These are phyloP conservation scores for Teleogryllus occipitalis DNA, from an alignment of 1,140 invertebrate species.

Conservation along the genomic window DNA sequence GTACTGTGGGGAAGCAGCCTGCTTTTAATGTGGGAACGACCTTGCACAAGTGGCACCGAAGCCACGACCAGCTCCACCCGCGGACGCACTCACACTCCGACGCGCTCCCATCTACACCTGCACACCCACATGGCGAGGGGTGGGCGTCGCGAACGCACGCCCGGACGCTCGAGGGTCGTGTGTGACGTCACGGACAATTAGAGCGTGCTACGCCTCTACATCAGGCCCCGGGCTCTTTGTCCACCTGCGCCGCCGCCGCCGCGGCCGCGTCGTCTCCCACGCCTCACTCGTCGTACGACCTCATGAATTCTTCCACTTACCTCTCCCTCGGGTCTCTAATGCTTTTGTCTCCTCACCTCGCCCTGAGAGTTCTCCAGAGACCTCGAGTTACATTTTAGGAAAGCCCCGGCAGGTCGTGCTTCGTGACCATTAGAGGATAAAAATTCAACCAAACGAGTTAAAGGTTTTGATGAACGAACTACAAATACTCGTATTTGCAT, in stretches of 20 bases:
- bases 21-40: not conserved
- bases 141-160: not conserved
- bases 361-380: too few species aligned
- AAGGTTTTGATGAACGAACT: too few species aligned
- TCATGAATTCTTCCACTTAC: not conserved
- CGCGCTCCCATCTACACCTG: too few species aligned
- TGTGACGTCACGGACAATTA: conserved; percentile 3
- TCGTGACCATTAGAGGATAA: too few species aligned
- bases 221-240: too few species aligned
- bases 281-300: not conserved
- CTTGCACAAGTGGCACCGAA: not conserved
- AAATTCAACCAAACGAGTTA: too few species aligned
- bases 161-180: not conserved
- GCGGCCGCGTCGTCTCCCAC: not conserved
- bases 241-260: too few species aligned
- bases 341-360: too few species aligned
- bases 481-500: too few species aligned
- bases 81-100: not conserved
- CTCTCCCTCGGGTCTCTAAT: not conserved
- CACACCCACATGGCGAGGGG: not conserved
- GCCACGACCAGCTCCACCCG: too few species aligned
- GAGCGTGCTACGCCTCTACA: not conserved
- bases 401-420: too few species aligned
- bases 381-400: too few species aligned
- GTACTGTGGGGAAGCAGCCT: not conserved